Percentiles rank a stretch among this genome's conserved stretches.
Conservation (phyloP, 2,797 vertebrate species). For the Dicrostonyx torquatus region DNA sequence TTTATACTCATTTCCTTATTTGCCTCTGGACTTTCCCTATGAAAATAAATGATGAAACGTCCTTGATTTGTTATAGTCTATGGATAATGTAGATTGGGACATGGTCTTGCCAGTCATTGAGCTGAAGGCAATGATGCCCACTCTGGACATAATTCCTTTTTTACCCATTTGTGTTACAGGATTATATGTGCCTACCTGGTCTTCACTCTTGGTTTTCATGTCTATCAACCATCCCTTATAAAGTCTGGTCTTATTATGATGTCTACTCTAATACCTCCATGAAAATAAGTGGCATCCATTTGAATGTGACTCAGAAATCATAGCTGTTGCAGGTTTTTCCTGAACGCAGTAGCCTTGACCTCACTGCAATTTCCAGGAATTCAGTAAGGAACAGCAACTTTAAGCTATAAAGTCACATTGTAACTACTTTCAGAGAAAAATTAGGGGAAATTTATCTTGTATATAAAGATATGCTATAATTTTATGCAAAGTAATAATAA, state of each 20-base stretch:
- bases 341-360: neutral
- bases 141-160: neutral
- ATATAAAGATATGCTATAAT: neutral
- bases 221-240: neutral
- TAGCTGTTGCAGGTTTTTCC: neutral
- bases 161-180: slow-evolving; percentile 17
- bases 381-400: neutral
- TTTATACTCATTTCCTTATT: slow-evolving; percentile 54
- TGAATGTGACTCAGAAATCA: slow-evolving; percentile 45
- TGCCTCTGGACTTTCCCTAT: neutral
- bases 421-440: neutral
- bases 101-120: neutral
- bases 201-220: neutral
- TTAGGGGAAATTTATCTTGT: neutral
- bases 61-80: neutral
- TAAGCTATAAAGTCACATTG: neutral
- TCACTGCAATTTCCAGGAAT: neutral
- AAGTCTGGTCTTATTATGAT: neutral
- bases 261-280: slow-evolving; percentile 32
- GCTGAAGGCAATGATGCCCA: neutral
- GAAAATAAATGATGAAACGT: slow-evolving; percentile 31
- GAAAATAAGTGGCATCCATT: neutral
- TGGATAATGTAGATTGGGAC: neutral
- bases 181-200: neutral
- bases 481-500: neutral